phyloP scores from a whole-genome alignment of 37 sponge, comb jelly and placozoan species.

The Cladorhizidae sp. region DNA sequence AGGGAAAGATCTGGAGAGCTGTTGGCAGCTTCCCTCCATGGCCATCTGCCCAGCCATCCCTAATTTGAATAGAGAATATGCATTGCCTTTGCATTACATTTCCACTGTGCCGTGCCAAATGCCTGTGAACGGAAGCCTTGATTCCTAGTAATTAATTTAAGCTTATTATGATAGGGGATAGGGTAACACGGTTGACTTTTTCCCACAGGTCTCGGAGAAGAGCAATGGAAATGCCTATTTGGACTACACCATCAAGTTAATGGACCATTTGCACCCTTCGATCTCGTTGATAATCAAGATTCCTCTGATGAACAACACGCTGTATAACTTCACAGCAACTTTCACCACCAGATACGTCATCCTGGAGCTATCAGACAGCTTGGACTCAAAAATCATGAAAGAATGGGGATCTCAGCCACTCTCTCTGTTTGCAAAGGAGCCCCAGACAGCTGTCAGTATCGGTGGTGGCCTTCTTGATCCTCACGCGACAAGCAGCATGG shows the following conservation, averaged over 20 bases:
- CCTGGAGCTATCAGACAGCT: neutral
- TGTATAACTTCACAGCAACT: slow-evolving; percentile 22
- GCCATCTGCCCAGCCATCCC: no score
- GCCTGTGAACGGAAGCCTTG: no score
- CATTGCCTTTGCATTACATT: no score
- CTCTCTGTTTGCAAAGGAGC: slow-evolving; percentile 17
- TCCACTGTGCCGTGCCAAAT: no score
- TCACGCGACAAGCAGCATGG: neutral
- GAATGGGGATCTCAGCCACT: neutral
- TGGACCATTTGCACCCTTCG: neutral
- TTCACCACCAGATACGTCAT: neutral
- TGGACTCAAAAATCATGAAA: neutral
- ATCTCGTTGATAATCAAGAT: neutral
- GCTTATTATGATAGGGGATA: no score
- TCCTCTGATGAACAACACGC: neutral
- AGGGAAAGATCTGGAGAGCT: no score
- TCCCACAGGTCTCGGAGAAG: neutral
- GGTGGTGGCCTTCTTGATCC: slow-evolving; percentile 14
- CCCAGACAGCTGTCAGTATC: slow-evolving; percentile 16
- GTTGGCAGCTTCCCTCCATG: no score
- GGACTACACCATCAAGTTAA: no score
- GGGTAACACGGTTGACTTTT: no score
- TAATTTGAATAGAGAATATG: no score
- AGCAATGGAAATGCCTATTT: no score
- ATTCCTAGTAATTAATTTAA: no score